These are phyloP conservation scores for Panthera leo DNA, from an alignment of 2,113 vertebrate species.

Conservation along the genomic window DNA sequence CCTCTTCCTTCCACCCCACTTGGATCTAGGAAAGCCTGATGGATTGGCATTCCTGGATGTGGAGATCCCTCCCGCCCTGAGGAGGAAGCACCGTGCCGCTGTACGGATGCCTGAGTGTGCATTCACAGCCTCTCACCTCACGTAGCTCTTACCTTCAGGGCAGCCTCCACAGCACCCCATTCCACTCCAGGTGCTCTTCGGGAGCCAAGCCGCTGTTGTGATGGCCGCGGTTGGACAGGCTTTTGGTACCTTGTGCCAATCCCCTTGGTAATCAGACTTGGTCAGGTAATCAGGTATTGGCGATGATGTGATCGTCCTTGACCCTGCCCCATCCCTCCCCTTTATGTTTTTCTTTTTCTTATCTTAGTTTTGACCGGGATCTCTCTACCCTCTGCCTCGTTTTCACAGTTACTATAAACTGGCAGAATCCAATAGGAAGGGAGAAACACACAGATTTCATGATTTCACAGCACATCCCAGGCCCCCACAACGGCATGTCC, in stretches of 20 bases:
- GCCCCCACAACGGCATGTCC: background rate
- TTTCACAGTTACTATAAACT: background rate
- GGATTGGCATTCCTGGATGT: background rate
- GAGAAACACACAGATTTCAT: background rate
- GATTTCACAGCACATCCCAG: background rate
- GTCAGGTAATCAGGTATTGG: background rate
- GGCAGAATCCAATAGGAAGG: background rate
- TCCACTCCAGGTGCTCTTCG: background rate
- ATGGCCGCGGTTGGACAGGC: background rate
- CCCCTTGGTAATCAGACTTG: background rate
- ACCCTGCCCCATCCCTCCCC: background rate
- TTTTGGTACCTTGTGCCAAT: background rate
- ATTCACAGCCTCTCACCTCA: background rate
- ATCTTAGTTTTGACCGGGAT: background rate
- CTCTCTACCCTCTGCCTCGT: background rate
- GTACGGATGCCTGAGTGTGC: background rate
- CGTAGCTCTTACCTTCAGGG: background rate
- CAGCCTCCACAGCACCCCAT: fast-evolving
- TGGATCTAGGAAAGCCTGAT: background rate
- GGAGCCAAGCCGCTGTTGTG: background rate
- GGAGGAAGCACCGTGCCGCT: background rate
- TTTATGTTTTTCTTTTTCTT: background rate
- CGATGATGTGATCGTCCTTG: background rate
- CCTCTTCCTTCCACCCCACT: background rate
- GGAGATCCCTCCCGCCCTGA: background rate